A percentile compares a stretch with the other conserved stretches of the same genome.
phyloP scores from a whole-genome alignment of 2,113 vertebrate genomes.

The Pycnonotus jocosus region DNA sequence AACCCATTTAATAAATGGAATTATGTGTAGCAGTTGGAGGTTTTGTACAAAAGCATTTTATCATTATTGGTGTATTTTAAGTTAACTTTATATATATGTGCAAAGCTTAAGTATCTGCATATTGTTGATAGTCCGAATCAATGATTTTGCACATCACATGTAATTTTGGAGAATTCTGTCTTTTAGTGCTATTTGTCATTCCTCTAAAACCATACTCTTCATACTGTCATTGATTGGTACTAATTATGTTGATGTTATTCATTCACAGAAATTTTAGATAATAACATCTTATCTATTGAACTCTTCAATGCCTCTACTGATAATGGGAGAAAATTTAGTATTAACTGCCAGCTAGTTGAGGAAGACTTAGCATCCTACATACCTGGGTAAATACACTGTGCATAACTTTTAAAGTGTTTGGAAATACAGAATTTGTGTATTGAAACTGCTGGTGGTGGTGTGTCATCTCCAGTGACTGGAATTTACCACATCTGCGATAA shows the following conservation, averaged over 20 bases:
- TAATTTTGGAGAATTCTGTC: neutral
- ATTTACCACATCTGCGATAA: neutral
- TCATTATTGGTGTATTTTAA: neutral
- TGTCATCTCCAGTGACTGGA: neutral
- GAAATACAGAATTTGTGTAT: neutral
- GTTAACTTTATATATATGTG: neutral
- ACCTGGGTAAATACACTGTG: constrained; percentile 59
- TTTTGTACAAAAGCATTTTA: neutral
- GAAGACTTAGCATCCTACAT: constrained; percentile 69
- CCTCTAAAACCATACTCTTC: neutral
- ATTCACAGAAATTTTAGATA: constrained; percentile 67
- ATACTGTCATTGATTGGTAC: neutral
- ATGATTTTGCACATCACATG: neutral
- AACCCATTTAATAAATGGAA: neutral
- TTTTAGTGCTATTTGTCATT: neutral
- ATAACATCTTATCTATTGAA: constrained; percentile 65
- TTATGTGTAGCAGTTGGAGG: neutral
- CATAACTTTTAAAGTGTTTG: neutral
- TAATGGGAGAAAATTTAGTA: constrained; percentile 46
- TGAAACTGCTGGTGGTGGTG: neutral
- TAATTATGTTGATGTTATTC: neutral
- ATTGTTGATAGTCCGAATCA: neutral
- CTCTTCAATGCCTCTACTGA: constrained; percentile 58
- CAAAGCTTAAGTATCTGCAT: neutral
- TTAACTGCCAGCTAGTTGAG: constrained; percentile 73